These are phyloP conservation scores for Hydrolagus affinis DNA, from an alignment of 2,113 vertebrate species.

Conservation along the genomic window DNA sequence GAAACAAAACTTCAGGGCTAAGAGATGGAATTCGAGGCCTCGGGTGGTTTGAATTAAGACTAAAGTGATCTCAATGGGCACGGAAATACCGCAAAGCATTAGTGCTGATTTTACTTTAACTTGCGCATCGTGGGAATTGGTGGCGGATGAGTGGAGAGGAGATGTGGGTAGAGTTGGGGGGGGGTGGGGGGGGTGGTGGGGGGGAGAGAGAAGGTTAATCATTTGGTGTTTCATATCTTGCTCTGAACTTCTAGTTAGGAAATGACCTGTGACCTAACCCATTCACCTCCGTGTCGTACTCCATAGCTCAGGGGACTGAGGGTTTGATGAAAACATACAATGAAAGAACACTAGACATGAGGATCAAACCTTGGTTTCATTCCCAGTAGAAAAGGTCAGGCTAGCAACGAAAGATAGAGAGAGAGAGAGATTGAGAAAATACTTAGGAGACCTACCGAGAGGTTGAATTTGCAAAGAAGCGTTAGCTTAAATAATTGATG, in stretches of 20 bases:
- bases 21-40: too few relatives aligned
- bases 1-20: too few relatives aligned
- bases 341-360: neutral
- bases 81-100: too few relatives aligned
- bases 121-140: neutral
- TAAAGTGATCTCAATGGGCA: too few relatives aligned
- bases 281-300: neutral
- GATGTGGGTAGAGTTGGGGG: neutral
- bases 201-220: neutral
- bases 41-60: too few relatives aligned
- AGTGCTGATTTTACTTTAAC: too few relatives aligned
- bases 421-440: neutral
- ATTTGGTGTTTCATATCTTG: neutral
- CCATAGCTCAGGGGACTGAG: neutral
- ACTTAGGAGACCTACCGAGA: conserved; percentile 3
- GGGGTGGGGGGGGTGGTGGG: neutral
- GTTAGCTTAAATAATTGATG: conserved; percentile 39
- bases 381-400: conserved; percentile 9
- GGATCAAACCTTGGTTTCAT: neutral
- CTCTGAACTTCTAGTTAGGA: neutral
- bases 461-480: conserved; percentile 28
- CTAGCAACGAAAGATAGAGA: neutral
- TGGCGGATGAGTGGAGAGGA: neutral
- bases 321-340: too few relatives aligned
- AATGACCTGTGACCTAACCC: neutral